These are phyloP conservation scores for Alouatta palliata DNA, from an alignment of 2,113 vertebrate genomes.

Conservation along the genomic window DNA sequence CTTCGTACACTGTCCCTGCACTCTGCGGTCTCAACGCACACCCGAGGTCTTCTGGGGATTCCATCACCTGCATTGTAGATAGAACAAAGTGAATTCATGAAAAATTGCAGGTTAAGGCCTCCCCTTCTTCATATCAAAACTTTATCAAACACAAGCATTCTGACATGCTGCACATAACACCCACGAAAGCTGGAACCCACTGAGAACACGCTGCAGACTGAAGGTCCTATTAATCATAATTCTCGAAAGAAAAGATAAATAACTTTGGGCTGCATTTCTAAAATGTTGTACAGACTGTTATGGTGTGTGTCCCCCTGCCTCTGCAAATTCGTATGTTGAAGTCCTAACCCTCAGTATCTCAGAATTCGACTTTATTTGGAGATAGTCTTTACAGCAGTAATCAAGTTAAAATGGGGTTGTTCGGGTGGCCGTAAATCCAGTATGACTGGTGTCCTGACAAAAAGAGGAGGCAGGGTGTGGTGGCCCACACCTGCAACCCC, in stretches of 20 bases:
- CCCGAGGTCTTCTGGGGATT: conserved; percentile 56
- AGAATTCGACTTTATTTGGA: background rate
- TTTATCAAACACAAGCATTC: background rate
- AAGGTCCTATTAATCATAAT: background rate
- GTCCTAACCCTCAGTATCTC: background rate
- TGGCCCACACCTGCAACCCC: too few relatives aligned
- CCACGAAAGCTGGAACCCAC: background rate
- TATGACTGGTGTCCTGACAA: background rate
- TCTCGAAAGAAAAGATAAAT: conserved; percentile 1
- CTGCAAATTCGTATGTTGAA: background rate
- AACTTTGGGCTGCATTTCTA: background rate
- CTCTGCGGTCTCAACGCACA: background rate
- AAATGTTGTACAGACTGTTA: background rate
- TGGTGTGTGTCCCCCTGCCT: background rate
- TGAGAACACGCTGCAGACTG: background rate
- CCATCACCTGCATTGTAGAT: background rate
- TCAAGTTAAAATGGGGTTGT: background rate
- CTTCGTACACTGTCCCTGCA: background rate
- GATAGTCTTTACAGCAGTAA: background rate
- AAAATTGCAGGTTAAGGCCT: too few relatives aligned
- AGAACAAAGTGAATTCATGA: background rate
- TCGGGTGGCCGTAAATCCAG: background rate
- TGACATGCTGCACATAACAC: background rate
- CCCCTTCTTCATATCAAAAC: background rate
- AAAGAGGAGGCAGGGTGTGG: background rate